Base-by-base conservation (phyloP, 2,888 invertebrate species). In the Leucophenga montana region DNA sequence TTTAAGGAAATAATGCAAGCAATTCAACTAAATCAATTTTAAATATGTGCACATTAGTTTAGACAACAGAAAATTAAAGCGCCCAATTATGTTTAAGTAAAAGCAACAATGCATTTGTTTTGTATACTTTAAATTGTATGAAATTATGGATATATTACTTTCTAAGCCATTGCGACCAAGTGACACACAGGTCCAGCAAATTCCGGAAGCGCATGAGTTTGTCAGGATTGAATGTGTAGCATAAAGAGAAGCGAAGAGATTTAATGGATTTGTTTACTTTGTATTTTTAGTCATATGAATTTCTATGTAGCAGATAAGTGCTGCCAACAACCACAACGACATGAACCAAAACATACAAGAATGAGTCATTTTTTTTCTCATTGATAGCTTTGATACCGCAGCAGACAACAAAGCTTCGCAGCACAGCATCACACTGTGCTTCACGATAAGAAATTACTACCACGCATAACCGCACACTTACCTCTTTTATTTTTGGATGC, bases 401-500 rank as follows among this genome's bases (percentile, higher is more conserved):
- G 39, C 39, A 39, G 39, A 39, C 39, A 39, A 39, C 39, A 39
- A 39, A 39, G 39, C 39, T 8, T 11, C 11, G 39, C 39, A 11
- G 39, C 39, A 11, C 8, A 11, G 39, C 39, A 39, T 39, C 39
- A 39, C 9, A 39, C 39, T 39, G 8, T 11, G 39, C 39, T 39
- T 8, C 9, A 39, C 39, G 9, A 11, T 11, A 39, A 5, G 39
- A 11, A 39, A 5, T 39, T 8, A 11, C 11, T 39, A 39, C 11
- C 11, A 39, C 39, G 11, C 9, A 39, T 39, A 39, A 33, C 33
- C 39, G 9, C 11, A 8, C 11, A 83, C 84, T 83, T 89, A 95
- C 95, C 95, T 92, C 98, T 91, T 90, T 97, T 98, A 88, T 99
- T 99, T 90, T 97, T 97, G 0, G 96, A 94, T 76, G 97, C 99